Percentiles rank a stretch among this genome's conserved stretches.
These are phyloP conservation scores for Drosophila navojoa DNA, from an alignment of 1,140 invertebrate species.

Conservation along the genomic window DNA sequence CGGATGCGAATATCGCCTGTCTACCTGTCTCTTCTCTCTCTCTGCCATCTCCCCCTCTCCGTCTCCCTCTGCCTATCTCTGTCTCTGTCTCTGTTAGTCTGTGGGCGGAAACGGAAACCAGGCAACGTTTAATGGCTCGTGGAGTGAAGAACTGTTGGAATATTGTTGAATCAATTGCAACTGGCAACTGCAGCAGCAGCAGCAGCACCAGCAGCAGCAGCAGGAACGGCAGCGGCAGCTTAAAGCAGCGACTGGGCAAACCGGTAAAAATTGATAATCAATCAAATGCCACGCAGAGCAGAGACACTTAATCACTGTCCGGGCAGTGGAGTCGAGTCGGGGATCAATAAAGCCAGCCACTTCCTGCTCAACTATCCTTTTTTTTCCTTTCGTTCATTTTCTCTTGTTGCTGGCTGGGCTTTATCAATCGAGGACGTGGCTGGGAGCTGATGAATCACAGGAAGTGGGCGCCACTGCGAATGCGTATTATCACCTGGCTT, in stretches of 20 bases:
- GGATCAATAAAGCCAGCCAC: constrained; percentile 13
- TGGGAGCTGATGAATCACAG: constrained; percentile 64
- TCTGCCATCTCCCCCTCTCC: neutral
- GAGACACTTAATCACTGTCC: constrained; percentile 77
- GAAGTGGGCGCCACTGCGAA: constrained; percentile 48
- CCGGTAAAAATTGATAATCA: constrained; percentile 75
- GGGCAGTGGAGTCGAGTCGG: constrained; percentile 10
- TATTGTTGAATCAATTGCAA: constrained; percentile 65
- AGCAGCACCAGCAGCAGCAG: constrained; percentile 28
- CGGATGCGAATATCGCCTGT: constrained; percentile 26
- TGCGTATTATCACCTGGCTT: constrained; percentile 35
- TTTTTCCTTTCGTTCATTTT: neutral
- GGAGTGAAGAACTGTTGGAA: constrained; percentile 20
- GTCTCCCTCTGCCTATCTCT: neutral
- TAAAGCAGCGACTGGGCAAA: constrained; percentile 29
- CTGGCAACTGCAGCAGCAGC: too few relatives aligned
- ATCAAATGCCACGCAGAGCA: constrained; percentile 64
- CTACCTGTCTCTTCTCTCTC: neutral
- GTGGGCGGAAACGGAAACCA: constrained; percentile 41
- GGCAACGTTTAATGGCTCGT: constrained; percentile 50
- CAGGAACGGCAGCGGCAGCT: constrained; percentile 5
- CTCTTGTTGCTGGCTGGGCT: constrained; percentile 31
- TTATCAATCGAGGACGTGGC: constrained; percentile 68
- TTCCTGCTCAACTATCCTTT: constrained; percentile 20
- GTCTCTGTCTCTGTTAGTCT: neutral